phyloP scores from a whole-genome alignment of 2,797 vertebrate species.

The Gallinago stenura region DNA sequence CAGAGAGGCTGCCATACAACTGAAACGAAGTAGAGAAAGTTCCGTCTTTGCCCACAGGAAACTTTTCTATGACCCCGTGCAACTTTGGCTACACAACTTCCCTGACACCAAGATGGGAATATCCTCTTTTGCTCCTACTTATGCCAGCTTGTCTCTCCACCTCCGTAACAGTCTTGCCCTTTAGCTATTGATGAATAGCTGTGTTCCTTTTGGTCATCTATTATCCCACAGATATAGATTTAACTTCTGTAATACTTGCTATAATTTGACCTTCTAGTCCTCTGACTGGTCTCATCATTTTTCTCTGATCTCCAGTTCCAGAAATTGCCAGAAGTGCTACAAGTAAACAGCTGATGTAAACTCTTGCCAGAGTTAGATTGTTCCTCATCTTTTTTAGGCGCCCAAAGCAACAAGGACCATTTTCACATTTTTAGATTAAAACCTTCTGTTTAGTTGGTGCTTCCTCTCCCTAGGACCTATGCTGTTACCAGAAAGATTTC shows the following conservation, averaged over 20 bases:
- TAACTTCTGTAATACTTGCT: slow-evolving; percentile 55
- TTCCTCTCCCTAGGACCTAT: slow-evolving; percentile 8
- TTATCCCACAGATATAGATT: slow-evolving; percentile 61
- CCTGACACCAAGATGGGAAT: neutral
- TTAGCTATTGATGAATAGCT: slow-evolving; percentile 56
- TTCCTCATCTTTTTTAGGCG: neutral
- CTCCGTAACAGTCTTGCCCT: slow-evolving; percentile 33
- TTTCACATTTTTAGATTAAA: slow-evolving; percentile 37
- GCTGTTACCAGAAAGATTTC: slow-evolving; percentile 35
- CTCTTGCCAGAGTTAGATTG: neutral
- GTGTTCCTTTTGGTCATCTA: slow-evolving; percentile 33
- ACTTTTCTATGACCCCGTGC: neutral
- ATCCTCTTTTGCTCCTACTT: neutral
- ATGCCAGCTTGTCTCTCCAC: neutral
- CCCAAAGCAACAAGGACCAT: slow-evolving; percentile 7
- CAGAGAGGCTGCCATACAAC: neutral
- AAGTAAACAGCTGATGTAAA: slow-evolving; percentile 34
- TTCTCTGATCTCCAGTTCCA: slow-evolving; percentile 26
- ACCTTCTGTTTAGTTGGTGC: slow-evolving; percentile 14
- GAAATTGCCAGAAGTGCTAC: slow-evolving; percentile 45
- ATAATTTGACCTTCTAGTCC: slow-evolving; percentile 48
- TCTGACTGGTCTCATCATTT: slow-evolving; percentile 45
- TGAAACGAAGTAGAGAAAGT: neutral
- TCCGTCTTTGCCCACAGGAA: neutral
- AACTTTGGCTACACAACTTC: neutral